phyloP scores from a whole-genome alignment of 1,140 invertebrate species.

The Eupristina koningsbergeri region DNA sequence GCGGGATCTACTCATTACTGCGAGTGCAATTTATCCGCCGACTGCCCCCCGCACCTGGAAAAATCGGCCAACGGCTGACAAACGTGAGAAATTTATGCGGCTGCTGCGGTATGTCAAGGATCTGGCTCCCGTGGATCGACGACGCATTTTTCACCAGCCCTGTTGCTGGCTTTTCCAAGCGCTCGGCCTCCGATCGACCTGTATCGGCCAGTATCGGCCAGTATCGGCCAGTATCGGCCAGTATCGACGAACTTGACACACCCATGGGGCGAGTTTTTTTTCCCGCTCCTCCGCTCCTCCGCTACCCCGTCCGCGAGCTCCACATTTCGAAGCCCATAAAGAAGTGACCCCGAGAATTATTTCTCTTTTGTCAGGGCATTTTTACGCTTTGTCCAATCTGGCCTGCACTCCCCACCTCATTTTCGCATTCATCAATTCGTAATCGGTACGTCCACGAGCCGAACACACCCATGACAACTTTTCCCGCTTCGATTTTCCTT shows the following conservation, averaged over 20 bases:
- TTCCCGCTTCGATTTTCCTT: not conserved
- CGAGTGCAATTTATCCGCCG: no score
- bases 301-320: not conserved
- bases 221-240: no score
- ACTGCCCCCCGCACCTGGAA: no score
- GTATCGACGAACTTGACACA: constrained; percentile 38
- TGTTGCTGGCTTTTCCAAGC: no score
- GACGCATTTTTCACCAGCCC: not conserved
- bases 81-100: constrained; percentile 20
- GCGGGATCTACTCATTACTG: not conserved
- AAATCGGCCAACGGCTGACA: not conserved
- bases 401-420: not conserved
- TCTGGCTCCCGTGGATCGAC: not conserved
- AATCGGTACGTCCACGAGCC: not conserved
- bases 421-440: not conserved
- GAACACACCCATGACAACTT: not conserved
- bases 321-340: no score
- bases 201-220: no score
- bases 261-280: not conserved
- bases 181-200: not conserved
- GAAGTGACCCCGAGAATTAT: not conserved
- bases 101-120: constrained; percentile 9
- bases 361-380: not conserved
- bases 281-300: not conserved
- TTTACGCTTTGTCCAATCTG: not conserved